Percentiles rank a stretch among this genome's conserved stretches.
These are phyloP conservation scores for Perccottus glenii DNA, from an alignment of 2,113 vertebrate genomes.

Conservation along the genomic window DNA sequence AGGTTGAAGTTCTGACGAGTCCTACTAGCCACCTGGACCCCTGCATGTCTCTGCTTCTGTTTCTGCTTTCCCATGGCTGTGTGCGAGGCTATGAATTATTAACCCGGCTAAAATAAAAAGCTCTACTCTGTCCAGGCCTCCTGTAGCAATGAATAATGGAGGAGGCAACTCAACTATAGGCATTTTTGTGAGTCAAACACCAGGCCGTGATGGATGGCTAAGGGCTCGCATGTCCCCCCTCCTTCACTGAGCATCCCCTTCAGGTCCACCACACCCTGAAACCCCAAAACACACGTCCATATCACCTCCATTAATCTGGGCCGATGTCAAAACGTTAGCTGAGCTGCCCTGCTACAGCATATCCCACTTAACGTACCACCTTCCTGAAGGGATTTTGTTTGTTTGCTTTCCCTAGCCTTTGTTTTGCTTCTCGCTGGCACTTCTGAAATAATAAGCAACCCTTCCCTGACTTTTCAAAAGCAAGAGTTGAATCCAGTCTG, in stretches of 20 bases:
- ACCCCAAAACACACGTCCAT: conserved; percentile 41
- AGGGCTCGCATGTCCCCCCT: conserved; percentile 45
- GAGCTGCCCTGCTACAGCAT: conserved; percentile 15
- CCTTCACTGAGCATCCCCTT: conserved; percentile 40
- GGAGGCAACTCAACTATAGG: conserved; percentile 74
- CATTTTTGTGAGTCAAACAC: conserved; percentile 80
- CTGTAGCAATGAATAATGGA: conserved; percentile 82
- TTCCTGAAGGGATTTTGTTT: conserved; percentile 40
- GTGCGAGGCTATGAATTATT: conserved; percentile 81
- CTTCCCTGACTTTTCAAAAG: conserved; percentile 21
- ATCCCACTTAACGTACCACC: conserved; percentile 20
- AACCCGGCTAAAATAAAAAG: conserved; percentile 83
- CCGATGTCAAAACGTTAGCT: conserved; percentile 39
- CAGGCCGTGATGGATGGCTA: conserved; percentile 72
- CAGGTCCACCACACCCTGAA: conserved; percentile 52
- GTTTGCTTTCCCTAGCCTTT: conserved; percentile 37
- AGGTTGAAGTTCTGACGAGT: conserved; percentile 66
- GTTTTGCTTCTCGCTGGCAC: conserved; percentile 34
- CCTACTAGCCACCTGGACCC: conserved; percentile 69
- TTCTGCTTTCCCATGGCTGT: conserved; percentile 65
- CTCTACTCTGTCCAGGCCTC: conserved; percentile 73
- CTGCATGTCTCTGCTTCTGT: conserved; percentile 64
- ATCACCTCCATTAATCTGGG: conserved; percentile 61
- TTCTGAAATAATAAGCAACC: conserved; percentile 42
- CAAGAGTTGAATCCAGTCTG: not conserved